Base-by-base conservation (phyloP, 2,113 vertebrate genomes). In the Ia io region DNA sequence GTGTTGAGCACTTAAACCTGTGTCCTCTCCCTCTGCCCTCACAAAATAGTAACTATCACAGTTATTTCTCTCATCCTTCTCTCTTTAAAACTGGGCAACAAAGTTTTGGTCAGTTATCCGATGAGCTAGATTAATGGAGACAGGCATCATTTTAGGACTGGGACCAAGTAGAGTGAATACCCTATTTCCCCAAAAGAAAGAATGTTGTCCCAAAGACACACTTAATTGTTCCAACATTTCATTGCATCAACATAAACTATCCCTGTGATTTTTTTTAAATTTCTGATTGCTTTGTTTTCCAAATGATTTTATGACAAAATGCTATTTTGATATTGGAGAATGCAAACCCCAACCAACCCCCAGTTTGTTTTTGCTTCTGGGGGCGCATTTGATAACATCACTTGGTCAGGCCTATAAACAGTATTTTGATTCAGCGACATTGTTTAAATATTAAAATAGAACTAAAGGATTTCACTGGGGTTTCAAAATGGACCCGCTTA, bases 381-480 rank as follows among this genome's bases (percentile, higher is more conserved):
- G 10, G 37, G 3, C 56, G 2, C 17, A 2, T 42, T 82, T 70
- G 35, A 23, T 56, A 53, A 25, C 9, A 37, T 84, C 65, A 6
- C 37, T 37, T 32, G 32, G 6, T 83, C 30, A 74, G 61, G 25
- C 30, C 69, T 79, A 9, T 20, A 42, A 84, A 82, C 17, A n/a
- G 2, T 69, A 28, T 85, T 82, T 90, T 37, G 76, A 88, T 90
- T 93, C 42, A 69, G 44, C 7, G 30, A 47, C 56, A 18, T 71
- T 76, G 40, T 80, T 84, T 95, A 71, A 61, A 80, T 82, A 74
- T 88, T 92, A 74, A 93, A 90, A 91, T 78, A 94, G 56, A 80
- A 56, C 23, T 70, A 44, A 94, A 53, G 40, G 71, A 65, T 89
- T 94, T 80, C 32, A 13, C 32, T 49, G 30, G 40, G 13, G 12